phyloP scores from a whole-genome alignment of 2,888 invertebrate species.

The Cetonia aurata region DNA sequence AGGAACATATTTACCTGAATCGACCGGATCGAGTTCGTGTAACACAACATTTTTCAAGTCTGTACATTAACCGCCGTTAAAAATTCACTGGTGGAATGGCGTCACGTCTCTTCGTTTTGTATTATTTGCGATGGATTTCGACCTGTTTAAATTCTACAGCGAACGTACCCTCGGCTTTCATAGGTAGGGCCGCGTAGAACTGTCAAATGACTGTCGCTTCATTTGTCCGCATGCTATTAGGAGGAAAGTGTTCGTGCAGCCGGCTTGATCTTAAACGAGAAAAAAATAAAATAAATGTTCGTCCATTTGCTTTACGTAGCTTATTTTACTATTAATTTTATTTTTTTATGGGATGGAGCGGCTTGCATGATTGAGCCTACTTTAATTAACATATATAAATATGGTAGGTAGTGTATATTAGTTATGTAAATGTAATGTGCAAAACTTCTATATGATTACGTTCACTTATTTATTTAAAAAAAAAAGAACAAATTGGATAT shows the following conservation, averaged over 20 bases:
- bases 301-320: conserved; percentile 4
- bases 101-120: conserved; percentile 49
- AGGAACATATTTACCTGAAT: conserved; percentile 55
- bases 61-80: conserved; percentile 55
- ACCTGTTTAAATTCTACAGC: conserved; percentile 46
- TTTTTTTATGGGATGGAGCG: not conserved
- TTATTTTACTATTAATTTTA: conserved; percentile 21
- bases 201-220: conserved; percentile 43
- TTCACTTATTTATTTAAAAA: too few relatives aligned
- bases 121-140: conserved; percentile 48
- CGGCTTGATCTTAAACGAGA: conserved; percentile 20
- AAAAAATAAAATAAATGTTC: conserved; percentile 3
- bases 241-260: not conserved
- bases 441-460: not conserved
- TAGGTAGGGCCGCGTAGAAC: conserved; percentile 27
- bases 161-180: conserved; percentile 34
- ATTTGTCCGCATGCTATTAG: conserved; percentile 43
- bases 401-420: too few relatives aligned
- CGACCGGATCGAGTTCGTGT: conserved; percentile 57
- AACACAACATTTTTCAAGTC: conserved; percentile 54
- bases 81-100: conserved; percentile 52
- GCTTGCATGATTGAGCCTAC: not conserved
- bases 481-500: too few relatives aligned
- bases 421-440: too few relatives aligned
- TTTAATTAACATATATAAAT: conserved; percentile 14